phyloP scores from a whole-genome alignment of 2,888 invertebrate genomes.

The Diarsia brunnea region DNA sequence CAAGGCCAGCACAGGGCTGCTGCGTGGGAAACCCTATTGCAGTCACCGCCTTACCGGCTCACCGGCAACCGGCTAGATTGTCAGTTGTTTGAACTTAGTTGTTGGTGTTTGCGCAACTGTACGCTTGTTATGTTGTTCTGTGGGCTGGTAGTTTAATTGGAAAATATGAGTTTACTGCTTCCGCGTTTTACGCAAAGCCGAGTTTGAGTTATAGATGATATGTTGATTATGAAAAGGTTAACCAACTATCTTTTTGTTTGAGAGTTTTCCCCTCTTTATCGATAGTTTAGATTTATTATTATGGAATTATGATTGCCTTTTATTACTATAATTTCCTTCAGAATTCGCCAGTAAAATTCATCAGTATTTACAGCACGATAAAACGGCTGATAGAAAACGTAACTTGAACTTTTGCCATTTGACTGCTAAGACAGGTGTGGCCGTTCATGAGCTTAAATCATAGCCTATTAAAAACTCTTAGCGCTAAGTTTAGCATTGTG shows the following conservation, averaged over 20 bases:
- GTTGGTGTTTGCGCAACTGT: slow-evolving; percentile 49
- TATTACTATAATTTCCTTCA: neutral
- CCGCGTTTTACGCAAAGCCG: slow-evolving; percentile 46
- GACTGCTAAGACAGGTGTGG: slow-evolving; percentile 28
- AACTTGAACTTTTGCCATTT: slow-evolving; percentile 33
- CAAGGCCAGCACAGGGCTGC: slow-evolving; percentile 80
- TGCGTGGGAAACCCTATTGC: slow-evolving; percentile 78
- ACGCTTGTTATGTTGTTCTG: slow-evolving; percentile 37
- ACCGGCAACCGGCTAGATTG: slow-evolving; percentile 58
- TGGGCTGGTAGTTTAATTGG: slow-evolving; percentile 32
- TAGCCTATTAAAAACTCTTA: slow-evolving; percentile 30
- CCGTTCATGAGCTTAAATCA: slow-evolving; percentile 28
- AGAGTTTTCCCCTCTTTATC: neutral
- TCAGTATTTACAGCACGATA: neutral
- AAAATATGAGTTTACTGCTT: slow-evolving; percentile 42
- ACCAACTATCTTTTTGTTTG: neutral
- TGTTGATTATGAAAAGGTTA: neutral
- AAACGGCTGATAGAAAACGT: neutral
- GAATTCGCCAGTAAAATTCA: neutral
- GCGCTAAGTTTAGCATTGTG: slow-evolving; percentile 15
- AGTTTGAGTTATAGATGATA: neutral
- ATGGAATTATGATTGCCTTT: neutral
- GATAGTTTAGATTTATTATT: neutral
- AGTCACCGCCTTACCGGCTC: slow-evolving; percentile 37
- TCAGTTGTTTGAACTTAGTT: slow-evolving; percentile 62